Percentiles rank a stretch among this genome's conserved stretches.
These are phyloP conservation scores for Labeo calbasu DNA, from an alignment of 2,797 vertebrate species.

Conservation along the genomic window DNA sequence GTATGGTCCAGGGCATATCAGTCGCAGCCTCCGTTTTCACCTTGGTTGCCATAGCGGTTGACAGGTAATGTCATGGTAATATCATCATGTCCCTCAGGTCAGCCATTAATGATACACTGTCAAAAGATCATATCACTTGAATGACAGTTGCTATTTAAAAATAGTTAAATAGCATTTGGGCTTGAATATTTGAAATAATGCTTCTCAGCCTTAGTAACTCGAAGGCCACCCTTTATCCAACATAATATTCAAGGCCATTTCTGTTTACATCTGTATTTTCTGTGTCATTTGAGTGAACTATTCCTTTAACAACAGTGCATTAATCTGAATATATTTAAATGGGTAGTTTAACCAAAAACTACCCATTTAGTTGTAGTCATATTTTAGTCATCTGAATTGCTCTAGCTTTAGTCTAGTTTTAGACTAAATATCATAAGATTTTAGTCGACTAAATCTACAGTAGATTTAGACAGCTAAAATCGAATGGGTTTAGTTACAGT, in stretches of 20 bases:
- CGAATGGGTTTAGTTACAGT: too few species aligned
- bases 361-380: too few species aligned
- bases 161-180: neutral
- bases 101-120: neutral
- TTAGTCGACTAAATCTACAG: too few species aligned
- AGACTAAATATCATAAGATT: too few species aligned
- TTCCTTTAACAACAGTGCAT: too few species aligned
- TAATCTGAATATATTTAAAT: too few species aligned
- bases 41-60: constrained; percentile 89
- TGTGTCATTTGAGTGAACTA: too few species aligned
- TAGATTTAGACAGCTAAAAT: too few species aligned
- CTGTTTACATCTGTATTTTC: neutral
- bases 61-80: constrained; percentile 80
- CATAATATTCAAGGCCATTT: neutral
- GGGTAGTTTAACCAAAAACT: too few species aligned
- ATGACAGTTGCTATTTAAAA: constrained; percentile 10
- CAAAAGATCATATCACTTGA: neutral
- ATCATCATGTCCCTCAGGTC: constrained; percentile 3
- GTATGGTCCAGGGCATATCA: constrained; percentile 91
- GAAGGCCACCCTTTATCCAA: neutral
- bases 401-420: too few species aligned
- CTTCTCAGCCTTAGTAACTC: neutral
- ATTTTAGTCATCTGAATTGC: too few species aligned
- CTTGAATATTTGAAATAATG: neutral
- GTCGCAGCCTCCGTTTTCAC: constrained; percentile 94